These are phyloP conservation scores for Promerops cafer DNA, from an alignment of 2,113 vertebrate genomes.

Conservation along the genomic window DNA sequence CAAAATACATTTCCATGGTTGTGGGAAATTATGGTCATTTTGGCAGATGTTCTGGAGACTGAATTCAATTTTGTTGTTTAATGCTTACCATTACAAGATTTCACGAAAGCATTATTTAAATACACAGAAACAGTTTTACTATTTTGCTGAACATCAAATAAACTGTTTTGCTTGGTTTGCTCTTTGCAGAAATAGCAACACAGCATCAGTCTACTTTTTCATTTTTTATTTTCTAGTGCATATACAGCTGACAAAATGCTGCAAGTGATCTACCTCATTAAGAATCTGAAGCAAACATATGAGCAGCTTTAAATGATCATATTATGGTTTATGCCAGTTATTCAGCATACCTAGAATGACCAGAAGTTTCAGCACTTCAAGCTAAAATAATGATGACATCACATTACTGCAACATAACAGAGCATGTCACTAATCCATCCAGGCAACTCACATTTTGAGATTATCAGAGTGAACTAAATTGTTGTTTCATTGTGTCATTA, in stretches of 20 bases:
- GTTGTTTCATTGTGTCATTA: background rate
- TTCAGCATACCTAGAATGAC: background rate
- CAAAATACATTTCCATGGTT: background rate
- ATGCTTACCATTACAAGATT: background rate
- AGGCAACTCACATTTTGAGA: background rate
- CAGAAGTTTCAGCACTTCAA: background rate
- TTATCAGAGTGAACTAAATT: background rate
- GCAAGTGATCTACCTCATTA: background rate
- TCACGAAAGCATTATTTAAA: background rate
- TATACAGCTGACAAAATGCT: background rate
- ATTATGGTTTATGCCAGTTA: background rate
- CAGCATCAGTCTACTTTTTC: background rate
- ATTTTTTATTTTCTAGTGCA: background rate
- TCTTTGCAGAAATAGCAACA: background rate
- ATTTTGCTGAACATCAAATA: background rate
- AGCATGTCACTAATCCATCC: background rate
- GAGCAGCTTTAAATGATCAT: background rate
- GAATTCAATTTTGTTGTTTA: background rate
- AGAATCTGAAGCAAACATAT: background rate
- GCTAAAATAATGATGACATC: background rate
- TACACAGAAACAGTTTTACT: background rate
- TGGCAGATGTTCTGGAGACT: background rate
- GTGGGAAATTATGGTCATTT: background rate
- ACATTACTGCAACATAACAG: background rate
- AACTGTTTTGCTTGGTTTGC: background rate